These are phyloP conservation scores for Sinocyclocheilus rhinocerous DNA, from an alignment of 2,113 vertebrate species.

Conservation along the genomic window DNA sequence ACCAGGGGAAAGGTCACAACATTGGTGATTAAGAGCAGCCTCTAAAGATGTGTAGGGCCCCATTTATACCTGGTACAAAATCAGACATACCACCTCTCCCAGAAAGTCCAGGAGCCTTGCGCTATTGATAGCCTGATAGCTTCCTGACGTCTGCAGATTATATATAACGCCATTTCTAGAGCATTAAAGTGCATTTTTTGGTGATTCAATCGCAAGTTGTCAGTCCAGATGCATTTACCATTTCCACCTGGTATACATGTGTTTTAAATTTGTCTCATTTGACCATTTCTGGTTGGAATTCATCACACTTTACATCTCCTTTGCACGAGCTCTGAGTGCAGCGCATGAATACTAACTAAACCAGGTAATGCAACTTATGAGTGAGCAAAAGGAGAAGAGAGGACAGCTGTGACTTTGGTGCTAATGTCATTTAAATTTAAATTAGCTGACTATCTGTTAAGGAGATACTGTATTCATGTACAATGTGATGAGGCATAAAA, in stretches of 20 bases:
- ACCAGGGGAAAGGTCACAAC: background rate
- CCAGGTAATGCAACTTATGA: background rate
- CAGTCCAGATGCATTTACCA: background rate
- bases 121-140: background rate
- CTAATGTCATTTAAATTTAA: background rate
- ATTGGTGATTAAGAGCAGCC: background rate
- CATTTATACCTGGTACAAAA: background rate
- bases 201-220: background rate
- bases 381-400: background rate
- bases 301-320: too few species aligned
- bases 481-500: too few species aligned
- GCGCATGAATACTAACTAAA: background rate
- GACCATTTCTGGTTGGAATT: too few species aligned
- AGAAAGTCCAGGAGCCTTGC: background rate
- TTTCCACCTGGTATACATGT: background rate
- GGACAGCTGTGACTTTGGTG: background rate
- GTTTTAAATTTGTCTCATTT: background rate
- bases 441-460: background rate
- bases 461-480: too few species aligned
- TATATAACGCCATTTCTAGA: background rate
- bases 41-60: background rate
- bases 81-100: background rate
- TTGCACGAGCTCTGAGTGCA: too few species aligned
- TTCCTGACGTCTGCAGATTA: background rate
- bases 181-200: background rate